Conservation (phyloP, 2,888 invertebrate species). For the Chymomyza fuscimana region DNA sequence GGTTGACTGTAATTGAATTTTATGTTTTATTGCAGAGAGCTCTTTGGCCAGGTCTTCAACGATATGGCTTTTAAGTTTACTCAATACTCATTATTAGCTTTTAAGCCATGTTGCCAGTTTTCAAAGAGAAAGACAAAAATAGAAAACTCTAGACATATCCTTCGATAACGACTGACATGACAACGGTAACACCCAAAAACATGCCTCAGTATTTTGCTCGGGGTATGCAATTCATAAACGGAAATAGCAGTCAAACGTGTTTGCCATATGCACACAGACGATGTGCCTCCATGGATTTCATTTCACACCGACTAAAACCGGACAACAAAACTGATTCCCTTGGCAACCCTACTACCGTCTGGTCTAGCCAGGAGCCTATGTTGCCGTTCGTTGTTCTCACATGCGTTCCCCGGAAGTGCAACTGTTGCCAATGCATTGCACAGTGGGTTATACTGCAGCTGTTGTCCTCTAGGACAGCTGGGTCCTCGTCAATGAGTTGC, state of each 20-base stretch:
- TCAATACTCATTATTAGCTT: background rate
- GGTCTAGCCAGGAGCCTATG: conserved; percentile 19
- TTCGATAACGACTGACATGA: background rate
- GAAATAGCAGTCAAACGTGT: conserved; percentile 64
- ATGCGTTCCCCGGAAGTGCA: conserved; percentile 57
- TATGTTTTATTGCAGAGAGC: conserved; percentile 32
- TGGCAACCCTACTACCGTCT: background rate
- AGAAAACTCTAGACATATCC: background rate
- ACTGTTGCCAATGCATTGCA: conserved; percentile 36
- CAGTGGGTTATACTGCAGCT: conserved; percentile 14
- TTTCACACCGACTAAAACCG: conserved; percentile 38
- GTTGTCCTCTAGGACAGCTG: conserved; percentile 9
- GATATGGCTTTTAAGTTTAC: background rate
- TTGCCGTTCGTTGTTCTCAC: conserved; percentile 11
- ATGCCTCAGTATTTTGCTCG: background rate
- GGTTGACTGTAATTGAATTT: conserved; percentile 63
- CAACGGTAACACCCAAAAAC: conserved; percentile 3
- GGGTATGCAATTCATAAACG: conserved; percentile 59
- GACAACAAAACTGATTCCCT: background rate
- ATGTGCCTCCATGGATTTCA: conserved; percentile 44
- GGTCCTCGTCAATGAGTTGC: background rate
- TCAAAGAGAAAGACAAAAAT: conserved; percentile 20
- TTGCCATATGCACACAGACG: conserved; percentile 51
- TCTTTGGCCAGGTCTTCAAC: background rate
- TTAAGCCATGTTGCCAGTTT: conserved; percentile 27